phyloP scores from a whole-genome alignment of 2,888 invertebrate genomes.

The Ischnus inquisitorius region DNA sequence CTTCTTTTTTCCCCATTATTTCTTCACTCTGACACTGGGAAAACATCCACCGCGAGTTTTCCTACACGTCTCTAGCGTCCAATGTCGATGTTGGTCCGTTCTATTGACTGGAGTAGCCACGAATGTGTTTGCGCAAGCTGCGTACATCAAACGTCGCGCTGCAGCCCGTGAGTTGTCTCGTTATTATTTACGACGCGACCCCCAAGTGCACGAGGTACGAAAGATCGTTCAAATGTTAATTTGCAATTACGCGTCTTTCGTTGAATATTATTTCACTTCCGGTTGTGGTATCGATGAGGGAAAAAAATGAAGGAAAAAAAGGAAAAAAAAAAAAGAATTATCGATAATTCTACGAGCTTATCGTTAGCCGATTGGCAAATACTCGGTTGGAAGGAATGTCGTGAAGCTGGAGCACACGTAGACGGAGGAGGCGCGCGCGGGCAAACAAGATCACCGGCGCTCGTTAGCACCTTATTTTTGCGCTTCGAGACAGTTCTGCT shows the following conservation, averaged over 20 bases:
- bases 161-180: neutral
- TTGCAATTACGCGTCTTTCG: slow-evolving; percentile 21
- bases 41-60: slow-evolving; percentile 12
- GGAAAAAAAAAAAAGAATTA: slow-evolving; percentile 13
- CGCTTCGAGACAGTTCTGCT: neutral
- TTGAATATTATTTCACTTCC: slow-evolving; percentile 37
- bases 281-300: neutral
- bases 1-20: slow-evolving; percentile 14
- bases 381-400: neutral
- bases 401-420: neutral
- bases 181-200: slow-evolving; percentile 47
- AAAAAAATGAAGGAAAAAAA: neutral
- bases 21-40: neutral
- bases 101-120: no score
- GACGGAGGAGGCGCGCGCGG: slow-evolving; percentile 24
- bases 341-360: slow-evolving; percentile 1
- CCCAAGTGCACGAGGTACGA: slow-evolving; percentile 28
- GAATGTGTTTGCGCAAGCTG: slow-evolving; percentile 50
- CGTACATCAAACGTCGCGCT: slow-evolving; percentile 8
- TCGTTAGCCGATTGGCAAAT: neutral
- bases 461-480: slow-evolving; percentile 51
- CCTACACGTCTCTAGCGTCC: neutral
- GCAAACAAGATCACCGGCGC: slow-evolving; percentile 54
- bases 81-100: neutral
- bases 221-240: slow-evolving; percentile 47